Evolutionary conservation across 2,888 invertebrate species (phyloP).

Genomic region (Cremastinae sp.): DNA sequence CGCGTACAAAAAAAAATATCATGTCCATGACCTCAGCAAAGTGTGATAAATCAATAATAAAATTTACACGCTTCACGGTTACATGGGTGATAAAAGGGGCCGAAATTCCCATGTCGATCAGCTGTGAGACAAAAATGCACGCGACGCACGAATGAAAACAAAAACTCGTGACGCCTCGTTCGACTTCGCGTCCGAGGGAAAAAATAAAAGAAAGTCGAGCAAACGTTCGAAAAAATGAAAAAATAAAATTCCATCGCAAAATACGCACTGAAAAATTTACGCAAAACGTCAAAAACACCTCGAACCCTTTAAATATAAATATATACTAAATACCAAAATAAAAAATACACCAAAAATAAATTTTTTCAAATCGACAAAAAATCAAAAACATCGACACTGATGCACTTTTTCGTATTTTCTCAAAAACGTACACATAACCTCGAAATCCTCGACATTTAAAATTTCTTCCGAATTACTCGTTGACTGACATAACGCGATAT

Average conservation of each 20-base stretch:
- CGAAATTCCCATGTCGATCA: conserved; percentile 11
- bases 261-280: too few relatives aligned
- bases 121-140: conserved; percentile 17
- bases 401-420: neutral
- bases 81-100: neutral
- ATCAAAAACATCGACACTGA: too few relatives aligned
- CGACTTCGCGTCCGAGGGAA: neutral
- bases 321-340: too few relatives aligned
- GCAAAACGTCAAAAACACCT: too few relatives aligned
- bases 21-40: too few relatives aligned
- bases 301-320: too few relatives aligned
- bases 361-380: too few relatives aligned
- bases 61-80: neutral
- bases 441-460: neutral
- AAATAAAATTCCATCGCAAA: too few relatives aligned
- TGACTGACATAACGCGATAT: neutral
- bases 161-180: conserved; percentile 23
- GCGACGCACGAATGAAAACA: conserved; percentile 36
- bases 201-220: neutral
- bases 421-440: conserved; percentile 44
- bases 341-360: too few relatives aligned
- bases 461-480: conserved; percentile 4
- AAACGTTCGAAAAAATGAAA: neutral
- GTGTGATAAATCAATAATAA: neutral
- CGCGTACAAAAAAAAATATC: too few relatives aligned